These are phyloP conservation scores for Synergus japonicus DNA, from an alignment of 2,888 invertebrate species.

Conservation along the genomic window DNA sequence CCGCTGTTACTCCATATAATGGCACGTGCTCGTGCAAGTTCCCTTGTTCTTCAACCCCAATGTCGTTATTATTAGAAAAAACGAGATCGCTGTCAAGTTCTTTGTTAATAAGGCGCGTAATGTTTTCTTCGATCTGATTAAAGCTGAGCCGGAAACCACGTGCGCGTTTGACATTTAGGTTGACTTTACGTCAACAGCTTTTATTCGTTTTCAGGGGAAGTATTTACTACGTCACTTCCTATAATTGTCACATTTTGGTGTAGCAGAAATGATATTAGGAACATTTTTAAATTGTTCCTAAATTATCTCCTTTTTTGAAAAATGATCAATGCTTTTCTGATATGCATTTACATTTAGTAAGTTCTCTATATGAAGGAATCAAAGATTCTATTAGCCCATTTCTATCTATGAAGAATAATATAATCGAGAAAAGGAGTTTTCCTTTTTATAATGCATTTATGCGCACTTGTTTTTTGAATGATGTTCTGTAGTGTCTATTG, in stretches of 20 bases:
- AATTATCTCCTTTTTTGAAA: not conserved
- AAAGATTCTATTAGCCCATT: not conserved
- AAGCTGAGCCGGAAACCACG: not conserved
- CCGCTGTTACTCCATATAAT: slow-evolving; percentile 14
- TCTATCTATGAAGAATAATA: not conserved
- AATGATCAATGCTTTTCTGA: no score
- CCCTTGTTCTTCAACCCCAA: slow-evolving; percentile 40
- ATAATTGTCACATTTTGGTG: not conserved
- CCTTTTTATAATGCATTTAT: slow-evolving; percentile 4
- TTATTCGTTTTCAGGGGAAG: not conserved
- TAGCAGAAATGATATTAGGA: not conserved
- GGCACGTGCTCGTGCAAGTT: not conserved
- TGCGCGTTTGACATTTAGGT: not conserved
- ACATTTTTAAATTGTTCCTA: not conserved
- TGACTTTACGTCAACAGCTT: not conserved
- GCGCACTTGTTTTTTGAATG: not conserved
- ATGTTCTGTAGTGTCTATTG: slow-evolving; percentile 43
- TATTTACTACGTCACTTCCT: not conserved
- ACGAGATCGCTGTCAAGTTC: not conserved
- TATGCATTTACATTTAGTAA: not conserved
- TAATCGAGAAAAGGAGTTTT: not conserved
- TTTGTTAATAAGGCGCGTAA: not conserved
- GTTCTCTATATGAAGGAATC: not conserved
- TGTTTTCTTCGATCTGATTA: not conserved
- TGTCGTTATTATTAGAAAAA: not conserved